Percentiles rank a stretch among this genome's conserved stretches.
Conservation (phyloP, 2,113 vertebrate species). For the Prunella fulvescens region DNA sequence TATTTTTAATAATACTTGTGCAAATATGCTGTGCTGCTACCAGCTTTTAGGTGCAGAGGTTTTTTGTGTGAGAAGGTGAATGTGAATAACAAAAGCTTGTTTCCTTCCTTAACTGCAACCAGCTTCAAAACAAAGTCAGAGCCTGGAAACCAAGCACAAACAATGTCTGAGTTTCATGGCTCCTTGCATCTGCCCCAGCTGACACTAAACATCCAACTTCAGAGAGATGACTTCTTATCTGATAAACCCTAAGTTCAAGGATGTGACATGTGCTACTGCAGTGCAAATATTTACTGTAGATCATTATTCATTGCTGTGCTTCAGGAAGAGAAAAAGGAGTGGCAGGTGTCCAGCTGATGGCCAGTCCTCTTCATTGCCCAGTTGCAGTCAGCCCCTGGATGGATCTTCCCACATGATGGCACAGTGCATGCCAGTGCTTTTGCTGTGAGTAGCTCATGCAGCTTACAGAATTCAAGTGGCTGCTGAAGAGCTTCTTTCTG, state of each 20-base stretch:
- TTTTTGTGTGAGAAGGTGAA: neutral
- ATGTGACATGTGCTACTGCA: neutral
- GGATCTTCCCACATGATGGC: neutral
- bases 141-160: neutral
- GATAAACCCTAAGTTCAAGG: neutral
- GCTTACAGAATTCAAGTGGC: neutral
- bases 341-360: neutral
- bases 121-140: neutral
- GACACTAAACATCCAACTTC: neutral
- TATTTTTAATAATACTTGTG: neutral
- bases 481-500: neutral
- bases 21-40: neutral
- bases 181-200: neutral
- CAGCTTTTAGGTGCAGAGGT: neutral
- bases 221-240: neutral
- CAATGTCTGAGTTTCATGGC: neutral
- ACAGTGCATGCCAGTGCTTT: neutral
- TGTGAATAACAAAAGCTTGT: neutral
- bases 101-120: neutral
- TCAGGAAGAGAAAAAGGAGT: neutral
- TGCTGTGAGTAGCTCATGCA: neutral
- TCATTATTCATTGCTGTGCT: neutral
- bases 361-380: neutral
- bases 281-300: neutral
- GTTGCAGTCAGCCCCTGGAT: neutral